Evolutionary conservation across 2,888 invertebrate genomes (phyloP), one percentile per base, ranked within the genome.

Genomic region (Himalopsyche kuldschensis): DNA sequence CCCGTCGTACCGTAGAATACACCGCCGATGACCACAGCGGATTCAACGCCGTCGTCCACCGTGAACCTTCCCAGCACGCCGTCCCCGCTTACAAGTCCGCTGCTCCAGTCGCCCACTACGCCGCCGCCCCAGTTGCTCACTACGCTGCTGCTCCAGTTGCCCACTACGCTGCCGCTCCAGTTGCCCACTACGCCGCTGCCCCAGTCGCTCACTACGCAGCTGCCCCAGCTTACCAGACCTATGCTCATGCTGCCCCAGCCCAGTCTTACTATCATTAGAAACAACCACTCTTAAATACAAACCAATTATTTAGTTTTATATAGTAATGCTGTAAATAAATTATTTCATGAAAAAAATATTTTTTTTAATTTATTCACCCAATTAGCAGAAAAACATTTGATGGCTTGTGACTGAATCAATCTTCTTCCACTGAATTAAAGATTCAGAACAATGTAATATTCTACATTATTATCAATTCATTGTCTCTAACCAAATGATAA

Each of bases 41-140:
- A 32, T 92, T 91, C 89, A 91, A 90, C 88, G 91, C 91, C 46
- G 87, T 88, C 82, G 91, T 91, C 20, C 90, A 90, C 41, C 91
- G 91, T 87, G 91, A 91, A 86, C 88, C 87, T 27, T 35, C 79
- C 82, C 83, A 69, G 77, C 84, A 86, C 86, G 35, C 79, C 76
- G 84, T 82, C 20, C 48, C 78, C 17, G 77, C 69, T 20, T 69
- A 83, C 55, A 82, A 84, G 79, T 84, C 86, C 81, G 86, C 35
- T 8, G 35, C 35, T 8, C 35, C 35, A 35, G 35, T 8, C 8
- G 35, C 35, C 10, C 35, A 41, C 41, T 47, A 47, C n/a, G n/a
- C n/a, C 24, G 35, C 80, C 41, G 80, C 80, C 41, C 80, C 80
- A 63, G 79, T 63, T n/a, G 82, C 32, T 4, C 79, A 77, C 24